Conservation (phyloP, 2,888 invertebrate genomes). For the Trichogramma dendrolimi region DNA sequence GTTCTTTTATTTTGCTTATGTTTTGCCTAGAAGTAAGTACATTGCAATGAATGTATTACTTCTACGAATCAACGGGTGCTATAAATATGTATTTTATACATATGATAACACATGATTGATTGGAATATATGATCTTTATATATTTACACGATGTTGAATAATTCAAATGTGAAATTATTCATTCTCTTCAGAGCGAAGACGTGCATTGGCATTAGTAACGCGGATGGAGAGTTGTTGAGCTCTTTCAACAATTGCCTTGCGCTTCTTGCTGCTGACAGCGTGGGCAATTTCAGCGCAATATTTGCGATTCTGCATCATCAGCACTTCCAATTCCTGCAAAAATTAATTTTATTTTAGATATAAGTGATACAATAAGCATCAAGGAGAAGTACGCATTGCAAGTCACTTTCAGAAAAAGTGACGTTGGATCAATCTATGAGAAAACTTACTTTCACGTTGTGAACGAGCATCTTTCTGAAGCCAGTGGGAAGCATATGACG, state of each 20-base stretch:
- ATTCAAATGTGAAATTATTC: constrained; percentile 65
- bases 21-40: too few species aligned
- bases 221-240: constrained; percentile 93
- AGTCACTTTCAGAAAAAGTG: too few species aligned
- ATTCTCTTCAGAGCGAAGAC: constrained; percentile 96
- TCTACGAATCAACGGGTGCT: too few species aligned
- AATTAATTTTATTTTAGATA: not conserved
- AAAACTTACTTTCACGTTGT: constrained; percentile 71
- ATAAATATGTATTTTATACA: too few species aligned
- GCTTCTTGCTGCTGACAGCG: constrained; percentile 94
- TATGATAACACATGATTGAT: too few species aligned
- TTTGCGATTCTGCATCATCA: constrained; percentile 98
- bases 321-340: constrained; percentile 85
- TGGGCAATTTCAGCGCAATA: constrained; percentile 98
- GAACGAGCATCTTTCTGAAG: constrained; percentile 90
- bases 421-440: too few species aligned
- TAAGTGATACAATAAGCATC: not conserved
- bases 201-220: constrained; percentile 93
- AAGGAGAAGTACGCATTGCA: too few species aligned
- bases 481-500: constrained; percentile 97
- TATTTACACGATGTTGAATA: too few species aligned
- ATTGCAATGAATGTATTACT: too few species aligned
- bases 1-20: too few species aligned
- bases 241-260: constrained; percentile 92
- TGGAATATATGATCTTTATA: too few species aligned